Conservation (phyloP, 2,888 invertebrate species). For the Cephalotes varians region DNA sequence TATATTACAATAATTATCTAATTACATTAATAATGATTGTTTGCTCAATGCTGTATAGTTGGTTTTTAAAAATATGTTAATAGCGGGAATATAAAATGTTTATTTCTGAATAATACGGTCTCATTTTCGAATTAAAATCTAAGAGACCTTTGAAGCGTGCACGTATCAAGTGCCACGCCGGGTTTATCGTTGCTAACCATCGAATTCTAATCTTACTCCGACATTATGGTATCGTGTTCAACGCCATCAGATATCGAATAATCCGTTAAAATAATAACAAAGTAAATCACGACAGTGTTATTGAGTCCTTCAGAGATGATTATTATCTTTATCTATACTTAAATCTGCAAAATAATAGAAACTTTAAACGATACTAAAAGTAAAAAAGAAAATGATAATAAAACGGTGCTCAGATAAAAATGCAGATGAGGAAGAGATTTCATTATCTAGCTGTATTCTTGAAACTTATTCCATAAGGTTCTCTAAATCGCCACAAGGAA, state of each 20-base stretch:
- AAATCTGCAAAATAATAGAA: not conserved
- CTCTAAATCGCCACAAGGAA: not conserved
- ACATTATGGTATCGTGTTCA: slow-evolving; percentile 8
- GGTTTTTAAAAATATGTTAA: not conserved
- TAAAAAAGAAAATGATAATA: not conserved
- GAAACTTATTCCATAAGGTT: not conserved
- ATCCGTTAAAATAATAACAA: not conserved
- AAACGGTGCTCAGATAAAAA: not conserved
- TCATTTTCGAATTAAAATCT: slow-evolving; percentile 20
- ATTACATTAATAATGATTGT: not conserved
- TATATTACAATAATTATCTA: not conserved
- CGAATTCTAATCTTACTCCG: slow-evolving; percentile 8
- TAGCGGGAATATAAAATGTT: not conserved
- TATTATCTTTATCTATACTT: not conserved
- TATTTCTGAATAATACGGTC: too few species aligned
- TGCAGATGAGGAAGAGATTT: not conserved
- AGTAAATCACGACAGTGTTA: not conserved
- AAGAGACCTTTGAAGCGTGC: not conserved
- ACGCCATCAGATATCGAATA: slow-evolving; percentile 2
- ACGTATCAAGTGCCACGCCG: not conserved
- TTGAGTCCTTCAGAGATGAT: not conserved
- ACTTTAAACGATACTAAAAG: not conserved
- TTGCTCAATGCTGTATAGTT: not conserved
- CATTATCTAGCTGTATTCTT: not conserved
- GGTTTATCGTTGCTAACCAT: slow-evolving; percentile 24